Evolutionary conservation across 1,140 invertebrate species (phyloP), one percentile per base, ranked within the genome.

Genomic region (Tetramorium simillimum): DNA sequence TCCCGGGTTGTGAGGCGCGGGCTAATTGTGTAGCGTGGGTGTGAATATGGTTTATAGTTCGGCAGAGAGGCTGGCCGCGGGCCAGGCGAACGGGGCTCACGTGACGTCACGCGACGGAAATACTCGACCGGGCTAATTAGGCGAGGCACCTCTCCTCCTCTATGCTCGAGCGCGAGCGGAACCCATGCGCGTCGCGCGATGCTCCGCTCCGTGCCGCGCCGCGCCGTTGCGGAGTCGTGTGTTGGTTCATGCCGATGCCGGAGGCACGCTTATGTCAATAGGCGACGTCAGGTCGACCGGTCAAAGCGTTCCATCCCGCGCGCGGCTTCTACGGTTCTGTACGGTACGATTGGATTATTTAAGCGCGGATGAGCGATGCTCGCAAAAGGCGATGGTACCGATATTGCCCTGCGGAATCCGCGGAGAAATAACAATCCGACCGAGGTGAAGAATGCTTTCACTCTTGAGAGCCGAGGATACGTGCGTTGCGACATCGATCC

Each of bases 41-140:
- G 94, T 92, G 94, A 95, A 95, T 94, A 94, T 94, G 93, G 94
- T 94, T 95, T 95, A 94, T 94, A 94, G 94, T 95, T 94, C 92
- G 93, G 93, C 90, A 91, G 92, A 94, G 94, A 94, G 94, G 89
- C 93, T 95, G 94, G 94, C 94, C 91, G 87, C 87, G 89, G 87
- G 94, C 94, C 94, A 95, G 92, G 91, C 94, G 93, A 95, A 95
- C 92, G 93, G 93, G 93, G 94, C 93, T 94, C 93, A 93, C 91
- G 94, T 95, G 94, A 95, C 94, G 94, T 95, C 94, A 95, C 94
- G 94, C 92, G 92, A 95, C 94, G 93, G 93, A 95, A 95, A 95
- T 95, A 95, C 92, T 86, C 94, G 91, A 82, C 91, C 94, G 91
- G 91, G 94, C 94, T 95, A 95, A 95, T 95, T 95, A 95, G 94